Evolutionary conservation across 2,888 invertebrate genomes (phyloP).

Genomic region (Cryptosula pallasiana): DNA sequence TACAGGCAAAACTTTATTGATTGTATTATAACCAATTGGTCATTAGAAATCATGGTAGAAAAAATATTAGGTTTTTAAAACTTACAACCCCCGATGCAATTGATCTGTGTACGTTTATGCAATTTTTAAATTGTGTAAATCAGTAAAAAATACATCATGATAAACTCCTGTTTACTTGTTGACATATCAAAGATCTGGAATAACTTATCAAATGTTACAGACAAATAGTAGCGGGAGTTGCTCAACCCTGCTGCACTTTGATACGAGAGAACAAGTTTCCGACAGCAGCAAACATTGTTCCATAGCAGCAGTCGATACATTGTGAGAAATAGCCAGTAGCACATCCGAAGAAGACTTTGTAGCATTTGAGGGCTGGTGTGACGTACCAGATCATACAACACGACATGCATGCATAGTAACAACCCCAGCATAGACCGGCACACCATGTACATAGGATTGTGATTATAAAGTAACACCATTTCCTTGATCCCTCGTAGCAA

Average conservation of each 20-base stretch:
- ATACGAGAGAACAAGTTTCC: constrained; percentile 59
- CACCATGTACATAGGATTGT: constrained; percentile 65
- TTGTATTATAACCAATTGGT: too few relatives aligned
- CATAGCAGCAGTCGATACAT: constrained; percentile 60
- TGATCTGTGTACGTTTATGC: too few relatives aligned
- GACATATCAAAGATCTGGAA: too few relatives aligned
- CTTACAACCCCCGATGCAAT: too few relatives aligned
- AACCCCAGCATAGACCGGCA: constrained; percentile 60
- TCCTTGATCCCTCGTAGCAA: constrained; percentile 59
- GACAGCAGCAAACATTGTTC: constrained; percentile 62
- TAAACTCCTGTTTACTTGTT: too few relatives aligned
- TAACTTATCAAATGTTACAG: too few relatives aligned
- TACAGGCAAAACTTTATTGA: too few relatives aligned
- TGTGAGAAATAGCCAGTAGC: constrained; percentile 60
- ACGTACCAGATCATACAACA: constrained; percentile 66
- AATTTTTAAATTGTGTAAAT: too few relatives aligned
- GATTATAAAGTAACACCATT: constrained; percentile 65
- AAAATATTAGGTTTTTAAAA: too few relatives aligned
- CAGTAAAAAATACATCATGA: too few relatives aligned
- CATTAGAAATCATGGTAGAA: too few relatives aligned
- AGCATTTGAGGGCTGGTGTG: constrained; percentile 63
- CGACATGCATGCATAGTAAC: constrained; percentile 56
- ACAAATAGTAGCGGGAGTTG: too few relatives aligned
- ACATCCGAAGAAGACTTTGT: constrained; percentile 66
- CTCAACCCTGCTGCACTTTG: constrained; percentile 27